These are phyloP conservation scores for Bergia sp. DNA, from an alignment of 92 coral and sea anemone species.

Conservation along the genomic window DNA sequence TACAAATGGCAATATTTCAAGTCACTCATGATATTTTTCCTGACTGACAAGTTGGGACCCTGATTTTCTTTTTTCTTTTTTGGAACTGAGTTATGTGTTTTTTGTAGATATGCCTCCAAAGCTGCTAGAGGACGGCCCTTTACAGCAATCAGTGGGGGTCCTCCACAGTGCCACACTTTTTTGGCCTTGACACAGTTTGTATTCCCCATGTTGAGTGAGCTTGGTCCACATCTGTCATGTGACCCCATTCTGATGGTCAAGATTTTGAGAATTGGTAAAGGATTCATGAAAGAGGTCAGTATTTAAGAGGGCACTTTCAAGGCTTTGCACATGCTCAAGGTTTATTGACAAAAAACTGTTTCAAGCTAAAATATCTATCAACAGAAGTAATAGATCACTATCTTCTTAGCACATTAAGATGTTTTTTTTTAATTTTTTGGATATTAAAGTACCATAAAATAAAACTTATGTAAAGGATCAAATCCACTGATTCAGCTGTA, in stretches of 20 bases:
- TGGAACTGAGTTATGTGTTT: background rate
- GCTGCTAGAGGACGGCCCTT: constrained; percentile 97
- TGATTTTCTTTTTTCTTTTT: background rate
- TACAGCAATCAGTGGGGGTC: constrained; percentile 80
- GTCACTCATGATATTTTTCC: background rate
- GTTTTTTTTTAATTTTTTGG: too few species aligned
- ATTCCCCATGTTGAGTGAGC: constrained; percentile 84
- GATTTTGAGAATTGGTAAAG: constrained; percentile 89
- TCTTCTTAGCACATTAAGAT: too few species aligned
- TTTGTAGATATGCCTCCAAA: constrained; percentile 82
- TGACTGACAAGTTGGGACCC: background rate
- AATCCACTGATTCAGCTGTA: too few species aligned
- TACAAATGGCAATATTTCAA: too few species aligned
- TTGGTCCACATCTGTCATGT: constrained; percentile 92
- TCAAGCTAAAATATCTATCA: too few species aligned
- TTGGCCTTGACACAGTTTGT: constrained; percentile 71
- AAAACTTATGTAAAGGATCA: too few species aligned
- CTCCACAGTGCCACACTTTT: constrained; percentile 74
- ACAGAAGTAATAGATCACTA: too few species aligned
- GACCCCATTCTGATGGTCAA: constrained; percentile 96
- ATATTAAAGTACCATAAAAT: background rate
- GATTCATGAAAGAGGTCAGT: constrained; percentile 92
- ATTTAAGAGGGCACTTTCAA: too few species aligned
- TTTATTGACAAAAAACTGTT: too few species aligned
- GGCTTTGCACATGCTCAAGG: too few species aligned